These are phyloP conservation scores for Lethrus apterus DNA, from an alignment of 1,140 invertebrate species.

Conservation along the genomic window DNA sequence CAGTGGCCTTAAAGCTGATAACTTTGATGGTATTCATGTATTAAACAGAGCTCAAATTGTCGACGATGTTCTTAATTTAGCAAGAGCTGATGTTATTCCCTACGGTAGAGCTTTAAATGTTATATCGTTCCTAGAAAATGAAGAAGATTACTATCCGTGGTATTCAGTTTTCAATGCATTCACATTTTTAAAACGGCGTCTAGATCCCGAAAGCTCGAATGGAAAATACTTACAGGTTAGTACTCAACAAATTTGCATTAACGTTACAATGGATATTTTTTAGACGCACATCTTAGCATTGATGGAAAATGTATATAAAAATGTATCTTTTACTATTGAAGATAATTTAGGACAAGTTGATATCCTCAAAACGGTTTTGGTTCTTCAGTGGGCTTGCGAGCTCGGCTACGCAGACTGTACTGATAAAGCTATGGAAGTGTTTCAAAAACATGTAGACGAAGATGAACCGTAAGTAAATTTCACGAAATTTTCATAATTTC, in stretches of 20 bases:
- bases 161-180: slow-evolving; percentile 50
- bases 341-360: slow-evolving; percentile 28
- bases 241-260: slow-evolving; percentile 3
- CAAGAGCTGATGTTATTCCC: slow-evolving; percentile 38
- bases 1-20: slow-evolving; percentile 36
- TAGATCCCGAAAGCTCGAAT: slow-evolving; percentile 32
- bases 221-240: slow-evolving; percentile 28
- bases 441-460: slow-evolving; percentile 21
- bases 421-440: slow-evolving; percentile 30
- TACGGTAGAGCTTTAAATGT: slow-evolving; percentile 49
- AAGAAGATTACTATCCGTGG: slow-evolving; percentile 61
- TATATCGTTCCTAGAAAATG: slow-evolving; percentile 51
- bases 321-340: slow-evolving; percentile 25
- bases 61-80: slow-evolving; percentile 46
- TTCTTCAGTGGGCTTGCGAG: slow-evolving; percentile 47
- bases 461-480: neutral
- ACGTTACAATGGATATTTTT: slow-evolving; percentile 15
- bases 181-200: slow-evolving; percentile 43
- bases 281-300: slow-evolving; percentile 20
- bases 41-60: slow-evolving; percentile 56
- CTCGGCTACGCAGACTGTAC: slow-evolving; percentile 43
- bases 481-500: neutral
- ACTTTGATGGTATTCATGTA: slow-evolving; percentile 42
- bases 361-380: slow-evolving; percentile 39
- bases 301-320: slow-evolving; percentile 12